Percentiles rank a stretch among this genome's conserved stretches.
These are phyloP conservation scores for Hucho hucho DNA, from an alignment of 2,113 vertebrate species.

Conservation along the genomic window DNA sequence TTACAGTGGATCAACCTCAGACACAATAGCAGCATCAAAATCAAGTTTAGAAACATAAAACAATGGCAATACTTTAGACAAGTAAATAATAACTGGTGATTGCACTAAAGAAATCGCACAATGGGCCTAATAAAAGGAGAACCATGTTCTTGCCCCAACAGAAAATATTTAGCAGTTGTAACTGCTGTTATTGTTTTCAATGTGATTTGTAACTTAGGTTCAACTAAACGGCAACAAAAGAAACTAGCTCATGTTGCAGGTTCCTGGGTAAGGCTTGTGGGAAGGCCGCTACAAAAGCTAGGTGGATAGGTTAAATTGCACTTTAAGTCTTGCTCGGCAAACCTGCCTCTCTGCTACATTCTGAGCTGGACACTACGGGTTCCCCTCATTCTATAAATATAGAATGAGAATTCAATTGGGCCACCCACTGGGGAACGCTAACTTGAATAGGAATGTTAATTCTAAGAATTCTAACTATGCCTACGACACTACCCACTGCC, in stretches of 20 bases:
- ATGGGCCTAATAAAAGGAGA: constrained; percentile 31
- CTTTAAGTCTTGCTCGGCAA: constrained; percentile 63
- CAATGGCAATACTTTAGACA: constrained; percentile 42
- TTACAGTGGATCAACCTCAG: constrained; percentile 42
- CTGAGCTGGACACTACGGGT: constrained; percentile 52
- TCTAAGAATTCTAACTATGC: too few relatives aligned
- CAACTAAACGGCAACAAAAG: constrained; percentile 43
- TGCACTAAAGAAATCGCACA: constrained; percentile 49
- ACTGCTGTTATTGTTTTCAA: constrained; percentile 24
- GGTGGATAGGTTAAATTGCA: constrained; percentile 71
- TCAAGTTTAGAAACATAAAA: constrained; percentile 47
- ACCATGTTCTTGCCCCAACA: constrained; percentile 33
- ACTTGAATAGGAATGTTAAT: too few relatives aligned
- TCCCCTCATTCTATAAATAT: constrained; percentile 23
- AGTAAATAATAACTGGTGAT: constrained; percentile 44
- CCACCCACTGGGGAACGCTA: too few relatives aligned
- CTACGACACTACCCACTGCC: too few relatives aligned
- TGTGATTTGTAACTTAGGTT: constrained; percentile 43
- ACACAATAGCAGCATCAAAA: constrained; percentile 63
- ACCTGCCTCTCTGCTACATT: constrained; percentile 66
- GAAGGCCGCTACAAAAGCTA: constrained; percentile 71
- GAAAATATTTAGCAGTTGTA: constrained; percentile 48
- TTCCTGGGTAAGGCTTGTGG: constrained; percentile 70
- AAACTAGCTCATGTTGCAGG: constrained; percentile 58
- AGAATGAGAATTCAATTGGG: too few relatives aligned